phyloP scores from a whole-genome alignment of 2,113 vertebrate genomes.

The Chaetura pelagica region DNA sequence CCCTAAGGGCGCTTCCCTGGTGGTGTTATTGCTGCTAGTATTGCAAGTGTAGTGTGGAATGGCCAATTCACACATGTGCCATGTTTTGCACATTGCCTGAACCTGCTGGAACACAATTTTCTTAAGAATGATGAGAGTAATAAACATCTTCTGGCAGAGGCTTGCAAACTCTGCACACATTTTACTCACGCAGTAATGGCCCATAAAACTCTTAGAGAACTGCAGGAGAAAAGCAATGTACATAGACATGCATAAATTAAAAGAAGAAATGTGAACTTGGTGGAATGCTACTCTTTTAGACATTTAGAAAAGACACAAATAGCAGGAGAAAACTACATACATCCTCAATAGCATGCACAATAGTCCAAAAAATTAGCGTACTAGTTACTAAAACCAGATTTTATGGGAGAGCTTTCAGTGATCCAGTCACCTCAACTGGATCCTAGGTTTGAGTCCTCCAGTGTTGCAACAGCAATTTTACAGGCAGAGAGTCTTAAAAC shows the following conservation, averaged over 20 bases:
- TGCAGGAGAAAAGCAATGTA: constrained; percentile 79
- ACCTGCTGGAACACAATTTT: constrained; percentile 83
- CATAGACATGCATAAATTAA: constrained; percentile 78
- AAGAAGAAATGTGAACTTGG: constrained; percentile 61
- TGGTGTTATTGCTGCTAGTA: constrained; percentile 76
- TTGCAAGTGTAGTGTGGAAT: constrained; percentile 76
- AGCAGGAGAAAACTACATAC: constrained; percentile 22
- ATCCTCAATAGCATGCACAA: constrained; percentile 19
- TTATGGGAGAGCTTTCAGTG: not conserved
- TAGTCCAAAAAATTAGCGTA: constrained; percentile 18
- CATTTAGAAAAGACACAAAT: not conserved
- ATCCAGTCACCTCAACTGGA: not conserved
- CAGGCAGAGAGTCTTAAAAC: not conserved
- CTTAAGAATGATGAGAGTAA: constrained; percentile 80
- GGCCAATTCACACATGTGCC: constrained; percentile 78
- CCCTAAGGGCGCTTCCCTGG: constrained; percentile 65
- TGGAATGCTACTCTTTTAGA: constrained; percentile 36
- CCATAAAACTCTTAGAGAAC: constrained; percentile 81
- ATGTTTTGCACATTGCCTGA: constrained; percentile 72
- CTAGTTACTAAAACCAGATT: not conserved
- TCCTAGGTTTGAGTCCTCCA: not conserved
- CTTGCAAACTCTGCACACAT: constrained; percentile 81
- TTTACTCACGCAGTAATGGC: constrained; percentile 80
- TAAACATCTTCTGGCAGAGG: constrained; percentile 83
- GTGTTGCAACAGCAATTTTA: not conserved